Evolutionary conservation across 2,888 invertebrate species (phyloP), one percentile per base, ranked within the genome.

Genomic region (Byasa hedistus): DNA sequence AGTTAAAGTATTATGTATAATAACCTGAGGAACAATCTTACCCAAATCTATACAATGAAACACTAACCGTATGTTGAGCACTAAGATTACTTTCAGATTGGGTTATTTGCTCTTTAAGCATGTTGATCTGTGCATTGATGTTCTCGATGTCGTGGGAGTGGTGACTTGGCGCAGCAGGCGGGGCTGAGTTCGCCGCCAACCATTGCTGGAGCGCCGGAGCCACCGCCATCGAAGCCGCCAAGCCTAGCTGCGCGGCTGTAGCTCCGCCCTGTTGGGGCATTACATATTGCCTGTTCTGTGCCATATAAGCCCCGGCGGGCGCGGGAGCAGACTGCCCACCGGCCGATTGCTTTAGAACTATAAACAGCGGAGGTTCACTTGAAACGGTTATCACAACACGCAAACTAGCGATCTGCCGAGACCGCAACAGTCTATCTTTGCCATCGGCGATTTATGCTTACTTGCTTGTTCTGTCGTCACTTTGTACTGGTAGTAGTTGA

Each of bases 31-130:
- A 52, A 54, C 22, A 54, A 23, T 54, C 54, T 54, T 22, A 23
- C 23, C 54, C 19, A 54, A 54, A 23, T 54, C 23, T 22, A 54
- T 23, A 23, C 54, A 54, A 54, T 54, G 15, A 36, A 63, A 65
- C 64, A 78, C 94, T 90, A 78, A 97, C 97, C 81, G 97, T 95
- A 86, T 98, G 98, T 83, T 99, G 99, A 64, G 98, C 99, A 76
- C 96, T 95, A 72, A 99, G 93, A 93, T 99, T 99, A 80, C 95
- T 96, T 86, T 99, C 99, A 79, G 98, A 98, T 86, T 99, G 98
- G 75, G 95, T 94, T 71, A 99, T 97, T 92, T 99, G 98, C 81
- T 98, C 98, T 82, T 96, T 95, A 72, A 98, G 91, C 72, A 95
- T 93, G 80, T 94, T 94, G 85, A 98, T 96, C 87, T 98, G 98